phyloP scores from a whole-genome alignment of 2,797 vertebrate species.

The Chiropotes sagulatus region DNA sequence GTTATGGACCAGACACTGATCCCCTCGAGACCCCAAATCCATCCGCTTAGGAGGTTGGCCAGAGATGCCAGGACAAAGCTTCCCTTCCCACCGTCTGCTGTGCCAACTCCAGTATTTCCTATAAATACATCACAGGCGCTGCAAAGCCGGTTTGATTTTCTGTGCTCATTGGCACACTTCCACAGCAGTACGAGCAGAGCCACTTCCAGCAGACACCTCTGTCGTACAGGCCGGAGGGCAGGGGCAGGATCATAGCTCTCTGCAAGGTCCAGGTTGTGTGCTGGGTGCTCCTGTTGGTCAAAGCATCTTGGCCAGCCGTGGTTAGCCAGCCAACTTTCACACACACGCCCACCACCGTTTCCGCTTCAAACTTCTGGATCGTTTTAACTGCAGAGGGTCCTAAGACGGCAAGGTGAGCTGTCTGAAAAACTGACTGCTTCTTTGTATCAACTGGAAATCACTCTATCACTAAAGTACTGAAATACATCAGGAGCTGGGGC shows the following conservation, averaged over 20 bases:
- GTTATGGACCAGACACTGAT: neutral
- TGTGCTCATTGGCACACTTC: neutral
- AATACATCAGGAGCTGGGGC: neutral
- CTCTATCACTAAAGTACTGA: neutral
- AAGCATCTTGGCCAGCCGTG: neutral
- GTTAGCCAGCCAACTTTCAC: neutral
- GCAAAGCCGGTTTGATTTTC: neutral
- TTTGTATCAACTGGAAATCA: neutral
- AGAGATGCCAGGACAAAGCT: neutral
- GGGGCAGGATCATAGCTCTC: no score
- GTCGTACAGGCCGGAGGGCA: no score
- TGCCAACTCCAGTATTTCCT: neutral
- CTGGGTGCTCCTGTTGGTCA: neutral
- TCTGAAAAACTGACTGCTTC: neutral
- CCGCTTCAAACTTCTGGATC: neutral
- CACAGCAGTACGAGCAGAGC: neutral
- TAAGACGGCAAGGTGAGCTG: neutral
- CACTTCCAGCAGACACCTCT: neutral
- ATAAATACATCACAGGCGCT: neutral
- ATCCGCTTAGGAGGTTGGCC: no score
- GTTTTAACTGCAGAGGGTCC: neutral
- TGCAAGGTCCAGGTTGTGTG: neutral
- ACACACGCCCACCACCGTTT: neutral
- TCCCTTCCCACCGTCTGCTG: neutral
- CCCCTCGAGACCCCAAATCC: neutral